Percentiles rank a stretch among this genome's conserved stretches.
These are phyloP conservation scores for Drosophila rufa DNA, from an alignment of 1,140 invertebrate genomes.

Conservation along the genomic window DNA sequence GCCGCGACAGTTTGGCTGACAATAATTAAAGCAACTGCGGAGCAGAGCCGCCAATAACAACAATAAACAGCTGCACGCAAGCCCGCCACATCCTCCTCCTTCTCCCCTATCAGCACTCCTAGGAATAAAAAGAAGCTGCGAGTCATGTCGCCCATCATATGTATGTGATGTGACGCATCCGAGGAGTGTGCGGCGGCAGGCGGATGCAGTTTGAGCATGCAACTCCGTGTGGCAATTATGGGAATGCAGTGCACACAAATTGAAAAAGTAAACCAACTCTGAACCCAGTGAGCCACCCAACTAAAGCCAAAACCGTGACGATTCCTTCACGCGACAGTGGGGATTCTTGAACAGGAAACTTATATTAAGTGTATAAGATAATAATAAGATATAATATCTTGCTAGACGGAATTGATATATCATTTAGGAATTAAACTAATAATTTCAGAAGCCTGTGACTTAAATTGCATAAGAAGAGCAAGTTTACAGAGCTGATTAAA, in stretches of 20 bases:
- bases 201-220: conserved; percentile 33
- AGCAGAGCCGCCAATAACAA: conserved; percentile 24
- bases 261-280: conserved; percentile 69
- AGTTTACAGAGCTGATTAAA: too few species aligned
- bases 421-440: too few species aligned
- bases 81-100: neutral
- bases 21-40: conserved; percentile 75
- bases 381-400: too few species aligned
- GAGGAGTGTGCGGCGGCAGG: conserved; percentile 31
- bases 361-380: too few species aligned
- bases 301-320: conserved; percentile 22
- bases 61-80: conserved; percentile 73
- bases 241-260: conserved; percentile 69
- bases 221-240: conserved; percentile 68
- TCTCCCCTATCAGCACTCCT: conserved; percentile 13
- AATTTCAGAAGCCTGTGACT: too few species aligned
- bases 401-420: too few species aligned
- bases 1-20: conserved; percentile 69
- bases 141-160: conserved; percentile 25
- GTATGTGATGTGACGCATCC: neutral
- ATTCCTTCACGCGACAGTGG: conserved; percentile 16
- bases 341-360: neutral
- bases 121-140: conserved; percentile 57
- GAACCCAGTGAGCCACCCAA: conserved; percentile 35
- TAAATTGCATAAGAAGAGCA: too few species aligned